Conservation (phyloP, 2,113 vertebrate genomes). For the Setophaga petechia region DNA sequence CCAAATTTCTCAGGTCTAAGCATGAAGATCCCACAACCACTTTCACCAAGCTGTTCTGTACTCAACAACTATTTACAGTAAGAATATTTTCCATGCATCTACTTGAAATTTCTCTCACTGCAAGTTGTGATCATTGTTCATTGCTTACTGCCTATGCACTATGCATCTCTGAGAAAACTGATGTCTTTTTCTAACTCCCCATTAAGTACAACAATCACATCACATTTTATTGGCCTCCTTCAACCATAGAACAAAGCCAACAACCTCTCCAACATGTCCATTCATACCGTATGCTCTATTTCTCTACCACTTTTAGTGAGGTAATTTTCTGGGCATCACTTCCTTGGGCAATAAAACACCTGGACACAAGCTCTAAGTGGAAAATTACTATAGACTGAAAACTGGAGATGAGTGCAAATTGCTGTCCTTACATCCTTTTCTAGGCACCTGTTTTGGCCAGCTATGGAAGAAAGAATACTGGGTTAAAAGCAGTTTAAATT, state of each 20-base stretch:
- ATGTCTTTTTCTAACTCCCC: background rate
- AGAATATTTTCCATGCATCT: background rate
- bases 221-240: background rate
- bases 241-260: background rate
- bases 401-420: background rate
- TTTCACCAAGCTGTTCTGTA: background rate
- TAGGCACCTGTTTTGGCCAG: background rate
- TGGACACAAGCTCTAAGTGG: background rate
- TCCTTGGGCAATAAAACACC: background rate
- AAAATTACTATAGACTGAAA: background rate
- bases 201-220: background rate
- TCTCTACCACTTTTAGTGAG: background rate
- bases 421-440: background rate
- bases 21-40: background rate
- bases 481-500: background rate
- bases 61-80: background rate
- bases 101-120: background rate
- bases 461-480: background rate
- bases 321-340: background rate
- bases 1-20: background rate
- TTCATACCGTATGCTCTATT: background rate
- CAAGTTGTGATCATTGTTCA: background rate
- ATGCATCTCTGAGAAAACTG: background rate
- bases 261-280: background rate
- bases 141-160: background rate